These are phyloP conservation scores for Oscheius sp. DNA, from an alignment of 2,888 invertebrate genomes.

Conservation along the genomic window DNA sequence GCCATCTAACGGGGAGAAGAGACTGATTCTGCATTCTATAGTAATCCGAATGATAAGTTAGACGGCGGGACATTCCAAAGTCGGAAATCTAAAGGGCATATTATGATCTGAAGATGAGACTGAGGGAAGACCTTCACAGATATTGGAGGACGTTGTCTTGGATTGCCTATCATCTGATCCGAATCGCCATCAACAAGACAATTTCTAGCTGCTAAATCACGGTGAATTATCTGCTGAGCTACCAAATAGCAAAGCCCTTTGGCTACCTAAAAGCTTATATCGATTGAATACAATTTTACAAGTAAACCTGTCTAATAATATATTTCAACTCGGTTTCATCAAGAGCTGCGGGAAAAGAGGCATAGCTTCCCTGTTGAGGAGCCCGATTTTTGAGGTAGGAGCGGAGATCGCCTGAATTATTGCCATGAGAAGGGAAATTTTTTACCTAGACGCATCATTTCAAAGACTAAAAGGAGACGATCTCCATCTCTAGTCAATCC, in stretches of 20 bases:
- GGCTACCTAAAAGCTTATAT: constrained; percentile 80
- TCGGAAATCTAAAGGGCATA: constrained; percentile 63
- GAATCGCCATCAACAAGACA: constrained; percentile 79
- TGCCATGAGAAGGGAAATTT: neutral
- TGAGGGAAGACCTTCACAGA: constrained; percentile 50
- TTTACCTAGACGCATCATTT: constrained; percentile 95
- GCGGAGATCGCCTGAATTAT: constrained; percentile 56
- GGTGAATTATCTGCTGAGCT: constrained; percentile 92
- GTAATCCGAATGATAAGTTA: constrained; percentile 62
- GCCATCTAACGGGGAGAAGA: constrained; percentile 79
- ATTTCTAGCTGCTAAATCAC: constrained; percentile 86
- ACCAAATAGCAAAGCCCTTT: constrained; percentile 77
- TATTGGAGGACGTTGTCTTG: constrained; percentile 57
- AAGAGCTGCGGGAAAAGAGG: constrained; percentile 79
- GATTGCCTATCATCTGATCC: constrained; percentile 46
- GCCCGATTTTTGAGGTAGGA: constrained; percentile 53
- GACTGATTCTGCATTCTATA: constrained; percentile 58
- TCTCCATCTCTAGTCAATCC: constrained; percentile 44
- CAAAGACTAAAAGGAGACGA: constrained; percentile 90
- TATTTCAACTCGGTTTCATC: constrained; percentile 50
- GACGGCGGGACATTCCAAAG: constrained; percentile 67
- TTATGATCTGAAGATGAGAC: neutral
- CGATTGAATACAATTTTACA: neutral
- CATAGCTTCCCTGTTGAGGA: constrained; percentile 53
- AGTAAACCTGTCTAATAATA: constrained; percentile 75